Evolutionary conservation across 2,797 vertebrate species (phyloP).

Genomic region (Schizothorax lantsangensis): DNA sequence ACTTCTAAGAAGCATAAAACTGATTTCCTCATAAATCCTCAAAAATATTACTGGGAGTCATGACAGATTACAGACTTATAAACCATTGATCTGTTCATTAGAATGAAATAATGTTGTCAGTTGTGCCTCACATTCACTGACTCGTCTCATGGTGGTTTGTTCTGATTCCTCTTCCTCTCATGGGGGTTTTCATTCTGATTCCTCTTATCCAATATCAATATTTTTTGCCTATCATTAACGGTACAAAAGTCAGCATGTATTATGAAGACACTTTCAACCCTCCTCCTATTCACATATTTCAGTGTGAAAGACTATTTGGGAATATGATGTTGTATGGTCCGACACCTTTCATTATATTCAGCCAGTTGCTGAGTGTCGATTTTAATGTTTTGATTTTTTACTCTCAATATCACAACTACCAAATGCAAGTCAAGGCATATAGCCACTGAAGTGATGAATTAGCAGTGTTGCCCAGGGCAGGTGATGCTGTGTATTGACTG

Average conservation of each 20-base stretch:
- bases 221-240: conserved; percentile 57
- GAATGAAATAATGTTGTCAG: not conserved
- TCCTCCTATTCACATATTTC: conserved; percentile 51
- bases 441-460: not conserved
- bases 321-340: not conserved
- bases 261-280: conserved; percentile 66
- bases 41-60: not conserved
- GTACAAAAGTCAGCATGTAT: conserved; percentile 77
- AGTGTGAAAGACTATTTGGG: conserved; percentile 58
- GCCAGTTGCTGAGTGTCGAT: not conserved
- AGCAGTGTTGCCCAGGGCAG: conserved; percentile 10
- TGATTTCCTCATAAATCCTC: not conserved
- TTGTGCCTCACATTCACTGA: not conserved
- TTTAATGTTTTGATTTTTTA: conserved; percentile 11
- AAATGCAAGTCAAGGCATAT: not conserved
- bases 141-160: not conserved
- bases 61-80: not conserved
- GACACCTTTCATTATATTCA: not conserved
- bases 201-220: conserved; percentile 62
- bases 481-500: not conserved
- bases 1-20: not conserved
- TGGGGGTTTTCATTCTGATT: conserved; percentile 5
- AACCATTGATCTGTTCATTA: not conserved
- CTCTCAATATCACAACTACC: conserved; percentile 18
- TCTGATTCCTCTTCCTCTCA: not conserved